Evolutionary conservation across 30 jellyfish, hydroid and myxozoan species (phyloP).

Genomic region (Catostylus mosaicus): DNA sequence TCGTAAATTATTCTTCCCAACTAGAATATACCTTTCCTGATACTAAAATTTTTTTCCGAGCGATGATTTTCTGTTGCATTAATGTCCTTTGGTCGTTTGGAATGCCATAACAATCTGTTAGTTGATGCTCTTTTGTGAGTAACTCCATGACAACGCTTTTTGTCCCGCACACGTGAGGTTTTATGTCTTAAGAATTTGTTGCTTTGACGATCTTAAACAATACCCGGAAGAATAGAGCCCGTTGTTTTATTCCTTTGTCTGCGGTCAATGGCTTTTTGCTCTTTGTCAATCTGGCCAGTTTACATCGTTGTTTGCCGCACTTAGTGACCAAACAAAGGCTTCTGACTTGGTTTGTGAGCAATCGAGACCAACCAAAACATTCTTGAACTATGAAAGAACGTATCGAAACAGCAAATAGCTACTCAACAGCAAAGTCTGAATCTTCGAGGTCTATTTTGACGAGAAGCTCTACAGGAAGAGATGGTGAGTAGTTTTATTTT

Average conservation of each 20-base stretch:
- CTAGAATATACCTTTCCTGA: no score
- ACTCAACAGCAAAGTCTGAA: slow-evolving; percentile 36
- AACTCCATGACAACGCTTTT: slow-evolving; percentile 45
- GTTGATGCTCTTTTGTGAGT: slow-evolving; percentile 49
- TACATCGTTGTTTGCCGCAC: not conserved
- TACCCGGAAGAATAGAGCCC: slow-evolving; percentile 36
- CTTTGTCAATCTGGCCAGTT: not conserved
- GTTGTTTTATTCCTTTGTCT: slow-evolving; percentile 22
- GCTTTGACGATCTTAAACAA: not conserved
- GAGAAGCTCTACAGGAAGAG: slow-evolving; percentile 22
- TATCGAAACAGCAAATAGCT: not conserved
- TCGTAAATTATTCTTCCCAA: no score
- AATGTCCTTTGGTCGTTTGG: slow-evolving; percentile 16
- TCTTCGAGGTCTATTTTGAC: slow-evolving; percentile 16
- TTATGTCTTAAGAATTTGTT: not conserved
- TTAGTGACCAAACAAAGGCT: slow-evolving; percentile 9
- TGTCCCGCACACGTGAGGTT: not conserved
- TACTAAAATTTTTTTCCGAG: no score
- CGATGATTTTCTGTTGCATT: no score
- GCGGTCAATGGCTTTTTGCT: slow-evolving; percentile 1
- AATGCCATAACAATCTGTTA: not conserved
- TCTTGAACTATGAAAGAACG: slow-evolving; percentile 23
- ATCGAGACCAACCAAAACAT: not conserved
- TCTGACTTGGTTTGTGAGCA: not conserved
- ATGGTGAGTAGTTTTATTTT: slow-evolving; percentile 16